Evolutionary conservation across 1,140 invertebrate genomes (phyloP).

Genomic region (Papilio aristodemus): DNA sequence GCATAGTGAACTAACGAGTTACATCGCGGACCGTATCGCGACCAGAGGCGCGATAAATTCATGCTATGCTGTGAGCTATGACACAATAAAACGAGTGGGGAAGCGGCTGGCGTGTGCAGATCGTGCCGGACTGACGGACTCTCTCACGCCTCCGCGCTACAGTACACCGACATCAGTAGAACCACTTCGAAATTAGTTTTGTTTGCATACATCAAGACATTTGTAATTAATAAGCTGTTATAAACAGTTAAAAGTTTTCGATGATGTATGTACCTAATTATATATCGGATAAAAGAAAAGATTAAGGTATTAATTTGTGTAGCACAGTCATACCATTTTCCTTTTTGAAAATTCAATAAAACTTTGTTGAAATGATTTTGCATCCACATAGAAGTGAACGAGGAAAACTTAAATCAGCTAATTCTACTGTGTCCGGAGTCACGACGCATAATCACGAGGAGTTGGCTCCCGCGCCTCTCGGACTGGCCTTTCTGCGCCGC

Average conservation of each 20-base stretch:
- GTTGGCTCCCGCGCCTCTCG: constrained; percentile 21
- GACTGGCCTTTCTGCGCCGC: constrained; percentile 23
- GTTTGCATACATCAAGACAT: neutral
- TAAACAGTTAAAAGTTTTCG: neutral
- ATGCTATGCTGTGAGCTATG: constrained; percentile 39
- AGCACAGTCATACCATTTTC: too few species aligned
- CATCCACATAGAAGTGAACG: neutral
- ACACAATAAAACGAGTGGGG: constrained; percentile 43
- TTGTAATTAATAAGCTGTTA: neutral
- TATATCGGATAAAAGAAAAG: too few species aligned
- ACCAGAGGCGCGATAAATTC: constrained; percentile 47
- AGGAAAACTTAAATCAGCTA: constrained; percentile 25
- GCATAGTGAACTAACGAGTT: constrained; percentile 39
- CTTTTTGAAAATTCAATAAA: too few species aligned
- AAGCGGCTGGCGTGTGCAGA: constrained; percentile 45
- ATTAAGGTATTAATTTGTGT: too few species aligned
- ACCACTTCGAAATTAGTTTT: neutral
- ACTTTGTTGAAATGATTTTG: neutral
- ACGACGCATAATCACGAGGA: constrained; percentile 13
- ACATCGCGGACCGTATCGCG: constrained; percentile 19
- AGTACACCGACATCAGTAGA: constrained; percentile 36
- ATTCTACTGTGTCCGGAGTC: constrained; percentile 23
- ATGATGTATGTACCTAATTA: too few species aligned
- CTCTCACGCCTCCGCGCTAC: constrained; percentile 50
- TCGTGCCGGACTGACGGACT: constrained; percentile 60